These are phyloP conservation scores for Odontomachus brunneus DNA, from an alignment of 1,140 invertebrate species.

Conservation along the genomic window DNA sequence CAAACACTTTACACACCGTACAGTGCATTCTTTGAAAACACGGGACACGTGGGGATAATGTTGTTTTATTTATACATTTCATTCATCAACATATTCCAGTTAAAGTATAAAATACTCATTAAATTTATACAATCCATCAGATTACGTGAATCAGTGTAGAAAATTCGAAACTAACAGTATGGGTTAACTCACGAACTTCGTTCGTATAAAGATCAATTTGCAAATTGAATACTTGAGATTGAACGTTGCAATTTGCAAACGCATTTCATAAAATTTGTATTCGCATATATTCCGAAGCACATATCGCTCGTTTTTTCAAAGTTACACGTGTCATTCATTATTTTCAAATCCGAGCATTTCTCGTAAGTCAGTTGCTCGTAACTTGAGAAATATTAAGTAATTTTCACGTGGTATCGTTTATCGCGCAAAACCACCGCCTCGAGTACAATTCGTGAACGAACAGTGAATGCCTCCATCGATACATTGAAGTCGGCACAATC, in stretches of 20 bases:
- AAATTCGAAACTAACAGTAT: conserved; percentile 25
- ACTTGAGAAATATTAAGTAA: conserved; percentile 33
- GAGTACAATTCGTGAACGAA: conserved; percentile 24
- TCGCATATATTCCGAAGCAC: neutral
- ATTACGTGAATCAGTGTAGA: conserved; percentile 54
- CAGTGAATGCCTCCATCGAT: neutral
- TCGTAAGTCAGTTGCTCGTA: conserved; percentile 5
- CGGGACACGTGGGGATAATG: neutral
- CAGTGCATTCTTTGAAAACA: neutral
- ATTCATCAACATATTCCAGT: conserved; percentile 67
- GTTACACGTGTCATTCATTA: neutral
- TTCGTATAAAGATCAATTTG: conserved; percentile 18
- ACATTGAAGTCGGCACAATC: conserved; percentile 4
- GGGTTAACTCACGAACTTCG: conserved; percentile 9
- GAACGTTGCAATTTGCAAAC: conserved; percentile 26
- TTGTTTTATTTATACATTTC: conserved; percentile 61
- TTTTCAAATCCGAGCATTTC: neutral
- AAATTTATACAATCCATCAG: conserved; percentile 66
- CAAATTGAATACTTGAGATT: conserved; percentile 35
- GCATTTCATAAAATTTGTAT: conserved; percentile 8
- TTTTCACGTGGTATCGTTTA: conserved; percentile 9
- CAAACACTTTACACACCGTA: no score
- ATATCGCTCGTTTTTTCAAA: neutral
- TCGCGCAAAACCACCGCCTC: neutral
- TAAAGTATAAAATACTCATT: conserved; percentile 64